Percentiles rank a stretch among this genome's conserved stretches.
Conservation (phyloP, 2,888 invertebrate genomes). For the Aporophyla lueneburgensis region DNA sequence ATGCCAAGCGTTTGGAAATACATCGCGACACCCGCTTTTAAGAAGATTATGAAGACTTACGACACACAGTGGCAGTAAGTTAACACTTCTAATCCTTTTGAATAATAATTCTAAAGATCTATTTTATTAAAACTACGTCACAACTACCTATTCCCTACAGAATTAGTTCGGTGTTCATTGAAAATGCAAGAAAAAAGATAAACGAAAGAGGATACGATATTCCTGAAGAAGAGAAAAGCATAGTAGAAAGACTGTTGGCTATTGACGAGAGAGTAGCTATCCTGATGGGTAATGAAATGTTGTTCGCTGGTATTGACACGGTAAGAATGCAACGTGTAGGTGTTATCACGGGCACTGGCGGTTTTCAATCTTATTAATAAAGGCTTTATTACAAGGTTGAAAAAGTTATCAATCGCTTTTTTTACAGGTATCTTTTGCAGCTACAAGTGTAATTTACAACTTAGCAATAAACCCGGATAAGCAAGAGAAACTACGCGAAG, state of each 20-base stretch:
- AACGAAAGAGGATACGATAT: constrained; percentile 77
- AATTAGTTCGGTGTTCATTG: constrained; percentile 79
- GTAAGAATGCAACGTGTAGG: constrained; percentile 81
- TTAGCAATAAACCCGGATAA: constrained; percentile 88
- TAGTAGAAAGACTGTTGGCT: constrained; percentile 92
- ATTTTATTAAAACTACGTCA: not conserved
- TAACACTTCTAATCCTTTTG: not conserved
- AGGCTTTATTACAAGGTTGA: not conserved
- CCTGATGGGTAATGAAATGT: constrained; percentile 93
- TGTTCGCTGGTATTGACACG: constrained; percentile 93
- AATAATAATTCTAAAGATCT: not conserved
- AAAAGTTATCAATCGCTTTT: not conserved
- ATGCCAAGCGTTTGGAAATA: constrained; percentile 79
- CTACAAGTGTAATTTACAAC: constrained; percentile 87
- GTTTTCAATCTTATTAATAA: constrained; percentile 2
- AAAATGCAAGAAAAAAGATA: constrained; percentile 77
- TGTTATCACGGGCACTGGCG: too few species aligned
- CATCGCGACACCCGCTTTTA: constrained; percentile 78
- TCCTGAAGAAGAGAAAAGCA: constrained; percentile 90
- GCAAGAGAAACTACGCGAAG: constrained; percentile 88
- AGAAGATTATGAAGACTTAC: constrained; percentile 78
- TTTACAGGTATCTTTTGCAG: constrained; percentile 83
- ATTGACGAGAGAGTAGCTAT: constrained; percentile 92
- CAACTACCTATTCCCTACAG: constrained; percentile 68
- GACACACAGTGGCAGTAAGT: constrained; percentile 87